Conservation (phyloP, 2,797 vertebrate species). For the Gymnodraco acuticeps region DNA sequence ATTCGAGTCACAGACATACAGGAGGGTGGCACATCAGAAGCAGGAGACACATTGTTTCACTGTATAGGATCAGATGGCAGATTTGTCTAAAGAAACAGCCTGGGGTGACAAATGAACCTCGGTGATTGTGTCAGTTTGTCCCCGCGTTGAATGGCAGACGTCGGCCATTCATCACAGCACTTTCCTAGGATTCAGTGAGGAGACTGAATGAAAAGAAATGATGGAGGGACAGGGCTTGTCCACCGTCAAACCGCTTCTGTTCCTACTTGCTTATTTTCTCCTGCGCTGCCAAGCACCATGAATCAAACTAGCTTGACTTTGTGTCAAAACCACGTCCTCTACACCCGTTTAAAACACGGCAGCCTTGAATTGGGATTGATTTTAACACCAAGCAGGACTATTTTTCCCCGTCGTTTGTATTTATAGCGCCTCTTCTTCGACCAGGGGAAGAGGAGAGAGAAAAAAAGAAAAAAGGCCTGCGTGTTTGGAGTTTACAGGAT, state of each 20-base stretch:
- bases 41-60: constrained; percentile 6
- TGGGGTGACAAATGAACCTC: constrained; percentile 62
- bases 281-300: constrained; percentile 87
- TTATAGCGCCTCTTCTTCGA: constrained; percentile 65
- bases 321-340: constrained; percentile 86
- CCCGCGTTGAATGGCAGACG: constrained; percentile 36
- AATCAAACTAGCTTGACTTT: constrained; percentile 84
- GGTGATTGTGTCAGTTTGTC: constrained; percentile 66
- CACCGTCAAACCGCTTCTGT: constrained; percentile 54
- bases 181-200: constrained; percentile 47
- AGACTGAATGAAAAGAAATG: constrained; percentile 90
- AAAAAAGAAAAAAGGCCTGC: constrained; percentile 35
- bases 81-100: constrained; percentile 45
- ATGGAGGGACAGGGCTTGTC: constrained; percentile 86
- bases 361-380: constrained; percentile 52
- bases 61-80: constrained; percentile 18
- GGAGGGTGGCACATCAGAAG: not conserved
- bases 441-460: not conserved
- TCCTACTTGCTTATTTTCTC: constrained; percentile 75
- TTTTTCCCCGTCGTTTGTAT: constrained; percentile 57
- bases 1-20: constrained; percentile 24
- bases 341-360: constrained; percentile 83
- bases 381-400: constrained; percentile 34
- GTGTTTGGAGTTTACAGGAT: constrained; percentile 76
- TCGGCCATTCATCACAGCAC: constrained; percentile 55